phyloP scores from a whole-genome alignment of 2,113 vertebrate genomes.

The Chionomys nivalis region DNA sequence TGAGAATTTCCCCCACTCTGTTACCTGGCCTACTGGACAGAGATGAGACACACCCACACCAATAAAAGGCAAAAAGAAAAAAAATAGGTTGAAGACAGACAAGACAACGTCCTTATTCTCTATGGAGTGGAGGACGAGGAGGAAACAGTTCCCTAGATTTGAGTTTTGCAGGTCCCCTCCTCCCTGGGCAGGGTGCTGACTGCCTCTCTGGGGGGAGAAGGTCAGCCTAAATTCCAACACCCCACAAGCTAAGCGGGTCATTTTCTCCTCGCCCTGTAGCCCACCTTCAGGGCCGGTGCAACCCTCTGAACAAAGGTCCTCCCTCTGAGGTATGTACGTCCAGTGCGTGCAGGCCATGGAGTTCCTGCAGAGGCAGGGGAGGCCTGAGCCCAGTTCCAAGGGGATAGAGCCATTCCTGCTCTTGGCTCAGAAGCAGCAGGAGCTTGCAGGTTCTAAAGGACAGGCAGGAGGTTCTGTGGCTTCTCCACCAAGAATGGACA shows the following conservation, averaged over 20 bases:
- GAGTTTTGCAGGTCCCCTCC: slow-evolving; percentile 47
- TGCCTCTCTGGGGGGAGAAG: neutral
- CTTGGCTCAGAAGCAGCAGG: slow-evolving; percentile 13
- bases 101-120: slow-evolving; percentile 67
- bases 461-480: slow-evolving; percentile 5
- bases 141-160: slow-evolving; percentile 71
- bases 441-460: neutral
- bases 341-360: neutral
- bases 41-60: neutral
- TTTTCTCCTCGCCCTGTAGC: neutral
- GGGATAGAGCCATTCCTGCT: neutral
- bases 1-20: neutral
- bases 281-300: neutral
- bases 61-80: slow-evolving; percentile 51
- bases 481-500: neutral
- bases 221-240: neutral
- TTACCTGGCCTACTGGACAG: slow-evolving; percentile 17
- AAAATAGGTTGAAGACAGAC: slow-evolving; percentile 75
- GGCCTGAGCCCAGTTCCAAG: slow-evolving; percentile 14
- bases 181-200: slow-evolving; percentile 39
- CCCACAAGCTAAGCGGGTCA: neutral
- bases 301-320: slow-evolving; percentile 3
- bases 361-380: neutral
- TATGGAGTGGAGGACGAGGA: slow-evolving; percentile 48
- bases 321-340: slow-evolving; percentile 27